A percentile compares a stretch with the other conserved stretches of the same genome.
Conservation (phyloP, 2,113 vertebrate species). For the Eublepharis macularius region DNA sequence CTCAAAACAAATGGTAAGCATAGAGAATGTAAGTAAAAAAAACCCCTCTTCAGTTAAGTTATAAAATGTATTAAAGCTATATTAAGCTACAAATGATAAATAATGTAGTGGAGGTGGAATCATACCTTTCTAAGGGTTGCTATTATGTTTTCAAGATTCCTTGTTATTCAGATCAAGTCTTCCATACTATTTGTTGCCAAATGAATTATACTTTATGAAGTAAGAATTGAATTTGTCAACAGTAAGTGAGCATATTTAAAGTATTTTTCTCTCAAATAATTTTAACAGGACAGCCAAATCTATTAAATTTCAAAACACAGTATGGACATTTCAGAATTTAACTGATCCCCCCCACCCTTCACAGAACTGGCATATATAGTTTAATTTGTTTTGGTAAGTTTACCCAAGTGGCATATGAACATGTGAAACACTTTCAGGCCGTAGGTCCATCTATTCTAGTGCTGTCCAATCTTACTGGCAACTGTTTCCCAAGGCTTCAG, state of each 20-base stretch:
- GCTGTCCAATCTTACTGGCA: background rate
- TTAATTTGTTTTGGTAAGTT: background rate
- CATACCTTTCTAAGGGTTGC: conserved; percentile 45
- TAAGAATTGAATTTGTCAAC: background rate
- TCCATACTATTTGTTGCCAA: background rate
- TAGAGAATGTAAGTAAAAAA: conserved; percentile 69
- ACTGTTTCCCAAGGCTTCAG: background rate
- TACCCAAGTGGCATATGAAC: background rate
- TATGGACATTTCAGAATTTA: background rate
- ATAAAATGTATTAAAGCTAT: conserved; percentile 68
- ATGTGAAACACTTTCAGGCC: background rate
- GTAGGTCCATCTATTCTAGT: background rate
- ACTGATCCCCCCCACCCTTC: background rate
- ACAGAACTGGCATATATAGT: background rate
- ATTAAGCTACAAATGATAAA: conserved; percentile 69
- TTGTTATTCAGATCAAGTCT: background rate
- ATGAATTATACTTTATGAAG: background rate
- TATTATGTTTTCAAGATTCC: conserved; percentile 39
- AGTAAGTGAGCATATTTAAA: background rate
- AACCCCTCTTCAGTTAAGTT: conserved; percentile 56
- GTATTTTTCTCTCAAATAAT: background rate
- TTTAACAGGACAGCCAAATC: background rate
- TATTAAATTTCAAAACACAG: background rate
- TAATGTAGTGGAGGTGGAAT: conserved; percentile 38
- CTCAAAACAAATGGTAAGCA: conserved; percentile 74